A percentile compares a stretch with the other conserved stretches of the same genome.
These are phyloP conservation scores for Cynocephalus volans DNA, from an alignment of 2,113 vertebrate species.

Conservation along the genomic window DNA sequence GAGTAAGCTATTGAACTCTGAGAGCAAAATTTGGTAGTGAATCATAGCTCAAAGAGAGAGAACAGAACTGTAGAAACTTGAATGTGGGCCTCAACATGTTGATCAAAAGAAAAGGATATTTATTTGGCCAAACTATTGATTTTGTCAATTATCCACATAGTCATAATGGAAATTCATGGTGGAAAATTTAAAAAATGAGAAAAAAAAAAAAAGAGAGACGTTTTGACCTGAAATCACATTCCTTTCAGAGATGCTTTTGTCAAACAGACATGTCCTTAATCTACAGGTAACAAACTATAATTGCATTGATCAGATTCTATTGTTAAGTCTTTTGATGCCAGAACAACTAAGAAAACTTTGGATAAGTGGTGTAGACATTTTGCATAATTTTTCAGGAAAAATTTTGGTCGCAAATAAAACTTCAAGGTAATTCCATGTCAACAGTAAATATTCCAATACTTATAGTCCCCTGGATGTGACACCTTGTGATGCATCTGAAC, in stretches of 20 bases:
- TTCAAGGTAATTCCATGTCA: neutral
- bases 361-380: neutral
- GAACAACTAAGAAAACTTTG: constrained; percentile 17
- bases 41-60: neutral
- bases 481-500: neutral
- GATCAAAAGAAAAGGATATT: neutral
- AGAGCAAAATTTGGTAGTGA: neutral
- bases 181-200: neutral
- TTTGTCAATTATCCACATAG: neutral
- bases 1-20: neutral
- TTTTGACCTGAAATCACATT: neutral
- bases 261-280: neutral
- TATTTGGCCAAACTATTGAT: neutral
- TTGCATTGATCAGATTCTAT: neutral
- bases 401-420: neutral
- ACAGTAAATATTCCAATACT: neutral
- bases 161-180: neutral
- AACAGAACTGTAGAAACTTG: neutral
- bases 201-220: neutral
- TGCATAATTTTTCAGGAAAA: neutral
- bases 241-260: neutral
- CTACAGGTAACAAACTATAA: neutral
- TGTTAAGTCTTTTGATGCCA: constrained; percentile 32
- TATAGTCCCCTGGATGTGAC: neutral
- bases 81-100: neutral